Evolutionary conservation across 2,797 vertebrate genomes (phyloP), one percentile per base, ranked within the genome.

Genomic region (Acropternis orthonyx): DNA sequence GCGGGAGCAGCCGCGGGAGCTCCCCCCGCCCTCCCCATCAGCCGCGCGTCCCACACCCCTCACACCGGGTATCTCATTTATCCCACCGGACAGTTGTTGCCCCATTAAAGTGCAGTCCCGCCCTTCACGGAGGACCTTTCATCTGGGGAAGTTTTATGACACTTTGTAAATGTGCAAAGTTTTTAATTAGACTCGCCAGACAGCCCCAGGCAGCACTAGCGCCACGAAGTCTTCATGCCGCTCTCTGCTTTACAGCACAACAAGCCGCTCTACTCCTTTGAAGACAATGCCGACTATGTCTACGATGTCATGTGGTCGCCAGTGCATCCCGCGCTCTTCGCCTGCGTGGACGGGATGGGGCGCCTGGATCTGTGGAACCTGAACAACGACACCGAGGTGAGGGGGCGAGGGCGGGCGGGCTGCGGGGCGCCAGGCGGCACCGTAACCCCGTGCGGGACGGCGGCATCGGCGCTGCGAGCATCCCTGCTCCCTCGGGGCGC

Each of bases 281-380:
- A 99, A 98, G 99, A 99, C 98, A 99, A 99, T 85, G 99, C 99
- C 8, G 99, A 99, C 98, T 99, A 99, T 88, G 98, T 99, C 96
- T 99, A 99, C 96, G 99, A 99, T 68, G 99, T 99, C 98, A 99
- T 99, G 99, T 99, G 99, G 99, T 99, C 99, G 55, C 99, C 99
- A 6, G 98, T 98, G 97, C 99, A 99, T 96, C 99, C 99, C 41
- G 99, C 99, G 22, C 97, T 99, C 95, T 99, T 99, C 36, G 99
- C 99, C 92, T 99, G 99, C 83, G 99, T 99, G 97, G 99, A 99
- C 59, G 99, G 99, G 95, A 99, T 99, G 99, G 99, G 99, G 90
- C 99, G 99, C 95, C 96, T 99, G 96, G 99, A 99, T 98, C 98
- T 99, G 96, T 99, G 99, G 99, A 99, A 99, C 98, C 98, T 99